These are phyloP conservation scores for Sinocyclocheilus maitianheensis DNA, from an alignment of 2,113 vertebrate genomes.

Conservation along the genomic window DNA sequence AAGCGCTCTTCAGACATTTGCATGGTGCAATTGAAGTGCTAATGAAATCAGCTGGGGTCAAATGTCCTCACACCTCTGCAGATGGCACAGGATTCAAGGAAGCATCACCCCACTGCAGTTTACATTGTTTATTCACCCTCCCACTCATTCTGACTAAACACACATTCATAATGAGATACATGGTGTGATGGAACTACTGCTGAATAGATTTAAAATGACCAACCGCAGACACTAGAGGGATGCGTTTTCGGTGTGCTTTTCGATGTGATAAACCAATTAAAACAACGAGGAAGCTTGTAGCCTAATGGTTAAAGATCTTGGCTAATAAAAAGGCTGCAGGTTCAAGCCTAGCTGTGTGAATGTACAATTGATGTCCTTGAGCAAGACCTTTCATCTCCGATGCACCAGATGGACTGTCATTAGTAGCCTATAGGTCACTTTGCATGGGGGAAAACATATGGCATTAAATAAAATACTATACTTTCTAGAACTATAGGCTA, in stretches of 20 bases:
- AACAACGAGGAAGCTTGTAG: background rate
- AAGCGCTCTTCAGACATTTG: background rate
- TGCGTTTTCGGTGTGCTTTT: background rate
- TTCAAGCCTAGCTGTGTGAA: background rate
- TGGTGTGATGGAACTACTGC: background rate
- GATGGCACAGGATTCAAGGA: background rate
- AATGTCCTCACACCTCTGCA: background rate
- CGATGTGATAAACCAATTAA: background rate
- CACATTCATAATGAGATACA: too few species aligned
- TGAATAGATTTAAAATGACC: background rate
- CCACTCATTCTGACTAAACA: background rate
- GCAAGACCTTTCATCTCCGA: background rate
- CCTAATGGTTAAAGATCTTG: background rate
- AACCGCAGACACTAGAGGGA: background rate
- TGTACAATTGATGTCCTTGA: background rate
- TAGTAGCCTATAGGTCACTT: background rate
- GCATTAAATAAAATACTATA: background rate
- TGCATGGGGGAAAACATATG: background rate
- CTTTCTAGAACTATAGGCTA: background rate
- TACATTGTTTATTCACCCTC: background rate
- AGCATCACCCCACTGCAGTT: background rate
- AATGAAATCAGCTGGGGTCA: constrained; percentile 11
- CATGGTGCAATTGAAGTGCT: background rate
- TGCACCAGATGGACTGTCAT: background rate
- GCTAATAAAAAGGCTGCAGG: background rate